Evolutionary conservation across 2,888 invertebrate genomes (phyloP), one percentile per base, ranked within the genome.

Genomic region (Cylloceria caligata): DNA sequence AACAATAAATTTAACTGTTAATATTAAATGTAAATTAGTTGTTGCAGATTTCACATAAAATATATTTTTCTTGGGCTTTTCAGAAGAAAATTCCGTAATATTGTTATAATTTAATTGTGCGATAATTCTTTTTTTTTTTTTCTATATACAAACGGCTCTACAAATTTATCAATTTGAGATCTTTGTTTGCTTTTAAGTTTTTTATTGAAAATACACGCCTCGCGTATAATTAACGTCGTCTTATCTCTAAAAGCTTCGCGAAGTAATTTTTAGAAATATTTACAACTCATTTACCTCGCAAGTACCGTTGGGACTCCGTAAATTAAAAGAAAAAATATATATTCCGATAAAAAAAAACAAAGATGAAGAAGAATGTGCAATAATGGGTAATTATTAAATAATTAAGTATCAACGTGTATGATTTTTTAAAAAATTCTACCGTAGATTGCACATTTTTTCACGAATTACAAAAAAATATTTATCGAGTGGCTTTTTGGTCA

Each of bases 341-440:
- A 0, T 52, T 52, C 0, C 4, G 13, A 11, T 13, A 24, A 11
- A 24, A 9, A 52, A 24, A 24, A 24, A 11, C 52, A 13, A 60
- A 60, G 9, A n/a, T 7, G 7, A 57, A 34, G 34, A n/a, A 57
- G 19, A 60, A 16, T 36, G 16, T 6, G 52, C 52, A 11, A 52
- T 2, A 52, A 24, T 52, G 24, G 9, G 60, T 34, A 60, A 60
- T 60, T 19, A 34, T 60, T 30, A 13, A 57, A 57, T 55, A 55
- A 55, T 55, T 27, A 27, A 55, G n/a, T 55, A 55, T 24, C 13
- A 24, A 9, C n/a, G 24, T 55, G 55, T 30, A 30, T 55, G 55
- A 55, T 55, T 55, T 24, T 52, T 21, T 3, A 11, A 49, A 21
- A 52, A 52, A 24, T 24, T 0, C 9, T 24, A 13, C 11, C 52